Percentiles rank a stretch among this genome's conserved stretches.
phyloP scores from a whole-genome alignment of 2,113 vertebrate species.

The Neotoma lepida region DNA sequence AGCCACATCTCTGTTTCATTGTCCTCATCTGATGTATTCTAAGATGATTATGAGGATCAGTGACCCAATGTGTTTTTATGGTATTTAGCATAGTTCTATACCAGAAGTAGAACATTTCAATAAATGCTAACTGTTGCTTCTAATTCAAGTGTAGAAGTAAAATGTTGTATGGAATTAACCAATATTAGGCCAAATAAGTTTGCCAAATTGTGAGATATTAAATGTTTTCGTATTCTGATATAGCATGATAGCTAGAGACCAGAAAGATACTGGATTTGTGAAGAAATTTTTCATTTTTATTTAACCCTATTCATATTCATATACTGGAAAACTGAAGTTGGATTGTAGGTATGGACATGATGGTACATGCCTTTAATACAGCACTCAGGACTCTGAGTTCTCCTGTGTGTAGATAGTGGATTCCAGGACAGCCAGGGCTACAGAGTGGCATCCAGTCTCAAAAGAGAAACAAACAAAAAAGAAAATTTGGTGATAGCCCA shows the following conservation, averaged over 20 bases:
- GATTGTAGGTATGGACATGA: too few species aligned
- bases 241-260: too few species aligned
- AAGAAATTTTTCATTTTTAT: too few species aligned
- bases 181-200: not conserved
- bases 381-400: not conserved
- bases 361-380: not conserved
- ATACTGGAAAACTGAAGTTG: too few species aligned
- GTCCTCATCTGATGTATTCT: not conserved
- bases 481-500: not conserved
- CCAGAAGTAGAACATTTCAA: not conserved
- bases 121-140: not conserved
- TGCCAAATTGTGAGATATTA: not conserved
- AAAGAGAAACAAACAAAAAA: not conserved
- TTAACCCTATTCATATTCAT: too few species aligned
- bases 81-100: not conserved
- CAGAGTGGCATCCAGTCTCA: not conserved
- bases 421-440: not conserved
- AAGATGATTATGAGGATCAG: conserved; percentile 8
- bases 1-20: not conserved
- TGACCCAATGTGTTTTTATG: not conserved
- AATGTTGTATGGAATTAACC: not conserved
- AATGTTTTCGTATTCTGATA: not conserved
- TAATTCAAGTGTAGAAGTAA: not conserved
- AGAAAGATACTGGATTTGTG: too few species aligned
- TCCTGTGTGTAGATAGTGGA: not conserved